Conservation (phyloP, 2,888 invertebrate genomes). For the Celastrina argiolus region DNA sequence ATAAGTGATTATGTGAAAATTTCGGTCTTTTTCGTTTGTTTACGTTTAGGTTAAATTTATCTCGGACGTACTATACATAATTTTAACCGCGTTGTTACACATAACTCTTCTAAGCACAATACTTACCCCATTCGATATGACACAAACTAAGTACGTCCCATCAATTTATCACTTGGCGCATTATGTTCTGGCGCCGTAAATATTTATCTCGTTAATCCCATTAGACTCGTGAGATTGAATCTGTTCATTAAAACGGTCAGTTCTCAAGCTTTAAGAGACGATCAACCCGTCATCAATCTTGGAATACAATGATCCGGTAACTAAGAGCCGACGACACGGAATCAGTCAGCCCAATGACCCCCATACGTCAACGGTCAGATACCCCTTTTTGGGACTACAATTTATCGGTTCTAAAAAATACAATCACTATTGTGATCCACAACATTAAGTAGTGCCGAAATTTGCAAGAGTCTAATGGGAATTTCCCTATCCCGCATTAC, state of each 20-base stretch:
- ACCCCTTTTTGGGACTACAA: conserved; percentile 28
- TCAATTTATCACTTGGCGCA: not conserved
- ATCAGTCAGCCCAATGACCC: conserved; percentile 40
- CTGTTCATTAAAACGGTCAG: conserved; percentile 39
- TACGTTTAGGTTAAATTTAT: too few relatives aligned
- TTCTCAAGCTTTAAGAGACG: conserved; percentile 41
- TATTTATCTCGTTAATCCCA: conserved; percentile 8
- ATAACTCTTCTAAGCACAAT: too few relatives aligned
- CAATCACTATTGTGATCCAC: conserved; percentile 13
- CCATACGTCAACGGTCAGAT: conserved; percentile 46
- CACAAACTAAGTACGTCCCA: not conserved
- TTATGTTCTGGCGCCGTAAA: not conserved
- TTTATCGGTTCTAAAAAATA: conserved; percentile 11
- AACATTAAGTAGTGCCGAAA: not conserved
- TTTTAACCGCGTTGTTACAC: too few relatives aligned
- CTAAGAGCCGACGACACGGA: conserved; percentile 56
- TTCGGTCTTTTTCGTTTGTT: too few relatives aligned
- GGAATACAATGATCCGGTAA: conserved; percentile 61
- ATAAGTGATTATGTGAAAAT: too few relatives aligned
- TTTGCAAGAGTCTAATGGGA: not conserved
- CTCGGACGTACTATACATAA: too few relatives aligned
- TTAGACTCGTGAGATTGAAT: conserved; percentile 30
- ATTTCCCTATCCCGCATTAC: not conserved
- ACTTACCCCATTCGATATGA: too few relatives aligned
- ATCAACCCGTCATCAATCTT: conserved; percentile 64